Conservation (phyloP, 2,888 invertebrate species). For the Cremastinae sp. region DNA sequence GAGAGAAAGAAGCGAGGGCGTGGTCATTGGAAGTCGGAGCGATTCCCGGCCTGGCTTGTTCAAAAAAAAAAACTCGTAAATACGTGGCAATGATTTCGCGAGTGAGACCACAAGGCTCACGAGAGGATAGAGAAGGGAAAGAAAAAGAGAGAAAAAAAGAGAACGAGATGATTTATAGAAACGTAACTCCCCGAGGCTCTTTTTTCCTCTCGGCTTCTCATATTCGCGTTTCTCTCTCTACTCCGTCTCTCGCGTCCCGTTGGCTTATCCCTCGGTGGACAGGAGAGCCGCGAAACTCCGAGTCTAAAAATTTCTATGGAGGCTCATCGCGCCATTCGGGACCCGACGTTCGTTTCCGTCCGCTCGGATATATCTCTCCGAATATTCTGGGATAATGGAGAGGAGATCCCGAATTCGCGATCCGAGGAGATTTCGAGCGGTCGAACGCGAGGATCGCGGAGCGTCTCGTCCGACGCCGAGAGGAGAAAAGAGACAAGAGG, state of each 20-base stretch:
- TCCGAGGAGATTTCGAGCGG: constrained; percentile 14
- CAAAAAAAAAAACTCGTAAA: constrained; percentile 53
- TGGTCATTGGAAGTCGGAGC: constrained; percentile 37
- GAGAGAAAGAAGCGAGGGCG: constrained; percentile 40
- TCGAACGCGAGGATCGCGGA: constrained; percentile 31
- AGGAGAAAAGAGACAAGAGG: constrained; percentile 24
- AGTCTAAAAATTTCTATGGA: no score
- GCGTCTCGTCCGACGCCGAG: no score
- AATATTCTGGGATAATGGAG: constrained; percentile 36
- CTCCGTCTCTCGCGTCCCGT: constrained; percentile 10
- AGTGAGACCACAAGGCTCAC: constrained; percentile 45
- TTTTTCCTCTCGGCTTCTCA: constrained; percentile 41
- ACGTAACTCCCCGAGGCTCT: constrained; percentile 72
- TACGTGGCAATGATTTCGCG: constrained; percentile 61
- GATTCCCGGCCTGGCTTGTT: constrained; percentile 22
- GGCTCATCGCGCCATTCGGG: not conserved
- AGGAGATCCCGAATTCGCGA: constrained; percentile 31
- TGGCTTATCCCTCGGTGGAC: constrained; percentile 57
- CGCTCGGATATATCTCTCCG: constrained; percentile 48
- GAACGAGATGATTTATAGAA: constrained; percentile 79
- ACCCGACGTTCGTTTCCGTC: constrained; percentile 33
- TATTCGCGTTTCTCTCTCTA: constrained; percentile 45
- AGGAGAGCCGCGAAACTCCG: constrained; percentile 1
- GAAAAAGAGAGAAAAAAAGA: constrained; percentile 64
- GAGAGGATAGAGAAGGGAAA: constrained; percentile 32